phyloP scores from a whole-genome alignment of 2,797 vertebrate genomes.

The Semotilus atromaculatus region DNA sequence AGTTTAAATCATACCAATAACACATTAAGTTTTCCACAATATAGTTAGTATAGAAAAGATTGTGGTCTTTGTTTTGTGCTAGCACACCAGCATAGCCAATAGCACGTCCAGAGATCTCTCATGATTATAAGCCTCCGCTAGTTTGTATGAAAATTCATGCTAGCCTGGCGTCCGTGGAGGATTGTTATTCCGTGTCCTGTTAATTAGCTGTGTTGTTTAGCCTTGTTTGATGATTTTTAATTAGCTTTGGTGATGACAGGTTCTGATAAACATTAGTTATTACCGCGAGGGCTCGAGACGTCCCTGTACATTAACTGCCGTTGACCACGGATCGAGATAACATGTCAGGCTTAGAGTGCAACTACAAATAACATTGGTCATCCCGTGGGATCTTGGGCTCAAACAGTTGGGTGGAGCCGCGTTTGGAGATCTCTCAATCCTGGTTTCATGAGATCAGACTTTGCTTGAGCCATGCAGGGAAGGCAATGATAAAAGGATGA shows the following conservation, averaged over 20 bases:
- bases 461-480: conserved; percentile 26
- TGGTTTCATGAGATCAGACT: conserved; percentile 44
- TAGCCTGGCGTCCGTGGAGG: conserved; percentile 33
- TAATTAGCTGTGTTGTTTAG: conserved; percentile 52
- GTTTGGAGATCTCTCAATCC: conserved; percentile 47
- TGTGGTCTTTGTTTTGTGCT: conserved; percentile 54
- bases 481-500: conserved; percentile 33
- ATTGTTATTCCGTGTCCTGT: conserved; percentile 46
- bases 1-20: neutral
- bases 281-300: conserved; percentile 58
- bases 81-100: conserved; percentile 6
- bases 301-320: conserved; percentile 57
- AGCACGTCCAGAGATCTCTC: neutral
- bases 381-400: conserved; percentile 53
- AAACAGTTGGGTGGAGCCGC: conserved; percentile 60
- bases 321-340: conserved; percentile 56
- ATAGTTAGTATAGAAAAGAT: neutral
- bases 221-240: conserved; percentile 54
- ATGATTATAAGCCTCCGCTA: conserved; percentile 7
- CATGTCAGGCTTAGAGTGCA: conserved; percentile 48
- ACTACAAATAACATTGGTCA: conserved; percentile 58
- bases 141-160: conserved; percentile 34
- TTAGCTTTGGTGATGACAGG: conserved; percentile 59
- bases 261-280: conserved; percentile 65
- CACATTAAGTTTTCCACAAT: neutral